phyloP scores from a whole-genome alignment of 2,888 invertebrate genomes.

The Germaria angustata region DNA sequence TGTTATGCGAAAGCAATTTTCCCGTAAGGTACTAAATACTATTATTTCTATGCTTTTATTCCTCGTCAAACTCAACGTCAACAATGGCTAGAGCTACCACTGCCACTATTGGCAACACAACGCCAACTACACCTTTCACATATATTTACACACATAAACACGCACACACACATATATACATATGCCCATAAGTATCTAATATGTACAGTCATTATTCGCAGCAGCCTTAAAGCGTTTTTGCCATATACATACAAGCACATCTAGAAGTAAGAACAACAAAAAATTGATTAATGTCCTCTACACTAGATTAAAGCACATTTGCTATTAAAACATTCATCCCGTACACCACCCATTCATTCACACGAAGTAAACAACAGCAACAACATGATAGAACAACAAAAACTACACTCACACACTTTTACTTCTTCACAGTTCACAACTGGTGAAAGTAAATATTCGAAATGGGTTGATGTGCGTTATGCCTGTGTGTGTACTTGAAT shows the following conservation, averaged over 20 bases:
- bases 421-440: slow-evolving; percentile 1
- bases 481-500: not conserved
- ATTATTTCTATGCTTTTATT: slow-evolving; percentile 37
- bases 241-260: not conserved
- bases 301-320: slow-evolving; percentile 71
- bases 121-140: not conserved
- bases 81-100: slow-evolving; percentile 24
- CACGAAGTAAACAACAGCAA: slow-evolving; percentile 13
- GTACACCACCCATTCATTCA: slow-evolving; percentile 10
- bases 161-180: too few species aligned
- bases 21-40: slow-evolving; percentile 63
- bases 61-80: slow-evolving; percentile 36
- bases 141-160: too few species aligned
- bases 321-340: slow-evolving; percentile 35
- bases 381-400: slow-evolving; percentile 16
- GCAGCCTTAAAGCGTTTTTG: slow-evolving; percentile 32
- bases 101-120: slow-evolving; percentile 10
- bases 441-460: slow-evolving; percentile 6
- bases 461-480: not conserved
- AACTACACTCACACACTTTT: slow-evolving; percentile 20
- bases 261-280: slow-evolving; percentile 60
- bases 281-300: slow-evolving; percentile 72
- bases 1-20: slow-evolving; percentile 61
- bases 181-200: not conserved
- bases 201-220: slow-evolving; percentile 31